Base-by-base conservation (phyloP, 2,888 invertebrate species). In the Cenopis cana region DNA sequence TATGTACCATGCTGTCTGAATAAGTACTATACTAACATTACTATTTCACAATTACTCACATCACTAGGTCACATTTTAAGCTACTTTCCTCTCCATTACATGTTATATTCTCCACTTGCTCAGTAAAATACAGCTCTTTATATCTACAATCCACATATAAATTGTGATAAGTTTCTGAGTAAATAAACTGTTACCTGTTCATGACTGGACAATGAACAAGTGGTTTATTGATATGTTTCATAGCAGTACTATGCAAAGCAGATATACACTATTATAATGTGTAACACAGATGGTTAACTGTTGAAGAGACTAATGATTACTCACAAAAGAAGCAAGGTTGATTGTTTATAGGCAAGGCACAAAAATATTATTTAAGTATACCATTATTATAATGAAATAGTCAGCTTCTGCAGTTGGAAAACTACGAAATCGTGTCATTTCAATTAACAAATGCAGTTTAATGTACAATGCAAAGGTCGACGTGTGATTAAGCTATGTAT, bases 101-200 rank as follows among this genome's bases (percentile, higher is more conserved):
- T 5, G 6, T 8, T 8, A 33, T 33, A 2, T 33, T 38, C 38
- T 38, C 38, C 1, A 38, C 38, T 9, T 46, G 6, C 12, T 41
- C 14, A 41, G 36, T 14, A 9, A n/a, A 6, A 0, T 14, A 52
- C 36, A 36, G 14, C 29, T 50, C 33, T 62, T 49, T 50, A 18
- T 24, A 24, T 18, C 18, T 1, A 8, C 10, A 36, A 9, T 24
- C 8, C n/a, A 24, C 24, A 52, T 8, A 38, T 52, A 64, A 52
- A 54, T 17, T 0, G 38, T 64, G 38, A 38, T 64, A 64, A 64
- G 20, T 54, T 38, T 12, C 6, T 38, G 11, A 24, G n/a, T n/a
- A 64, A 64, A 54, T 64, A 54, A 54, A 24, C 1, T 62, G 52
- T 54, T 54, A 54, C 4, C 11, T 20, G 10, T 50, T 52, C 54